phyloP scores from a whole-genome alignment of 1,140 invertebrate species.

The Orchestia grillus region DNA sequence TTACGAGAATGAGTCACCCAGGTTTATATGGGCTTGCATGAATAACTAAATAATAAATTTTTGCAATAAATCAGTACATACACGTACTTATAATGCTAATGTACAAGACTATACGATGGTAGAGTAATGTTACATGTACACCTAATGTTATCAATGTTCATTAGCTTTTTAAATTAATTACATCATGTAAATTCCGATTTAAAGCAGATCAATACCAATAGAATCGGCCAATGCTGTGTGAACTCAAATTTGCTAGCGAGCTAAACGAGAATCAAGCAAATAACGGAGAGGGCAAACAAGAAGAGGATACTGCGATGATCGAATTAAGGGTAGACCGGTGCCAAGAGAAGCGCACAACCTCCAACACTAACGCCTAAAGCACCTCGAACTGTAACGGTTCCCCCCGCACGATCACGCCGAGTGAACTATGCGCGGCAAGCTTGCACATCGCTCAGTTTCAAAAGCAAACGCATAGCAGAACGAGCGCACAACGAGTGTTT shows the following conservation, averaged over 20 bases:
- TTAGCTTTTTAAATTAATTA: not conserved
- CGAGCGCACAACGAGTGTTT: not conserved
- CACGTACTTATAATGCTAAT: no score
- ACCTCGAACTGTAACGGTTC: not conserved
- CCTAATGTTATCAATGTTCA: not conserved
- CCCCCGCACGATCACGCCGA: not conserved
- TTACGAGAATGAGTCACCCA: no score
- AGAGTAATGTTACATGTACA: not conserved
- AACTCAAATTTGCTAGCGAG: not conserved
- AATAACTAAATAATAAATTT: no score
- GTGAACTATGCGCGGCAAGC: not conserved
- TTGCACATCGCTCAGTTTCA: not conserved
- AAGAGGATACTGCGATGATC: not conserved
- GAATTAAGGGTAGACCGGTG: conserved; percentile 24
- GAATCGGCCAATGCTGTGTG: not conserved
- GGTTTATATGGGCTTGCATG: no score
- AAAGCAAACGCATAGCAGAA: not conserved
- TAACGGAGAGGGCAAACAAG: not conserved
- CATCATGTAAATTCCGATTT: not conserved
- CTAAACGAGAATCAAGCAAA: conserved; percentile 9
- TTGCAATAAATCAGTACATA: no score
- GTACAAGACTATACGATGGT: no score
- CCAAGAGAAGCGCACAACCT: conserved; percentile 48
- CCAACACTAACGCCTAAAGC: not conserved
- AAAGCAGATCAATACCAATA: not conserved